Evolutionary conservation across 2,797 vertebrate species (phyloP).

Genomic region (Aldrovandia affinis): DNA sequence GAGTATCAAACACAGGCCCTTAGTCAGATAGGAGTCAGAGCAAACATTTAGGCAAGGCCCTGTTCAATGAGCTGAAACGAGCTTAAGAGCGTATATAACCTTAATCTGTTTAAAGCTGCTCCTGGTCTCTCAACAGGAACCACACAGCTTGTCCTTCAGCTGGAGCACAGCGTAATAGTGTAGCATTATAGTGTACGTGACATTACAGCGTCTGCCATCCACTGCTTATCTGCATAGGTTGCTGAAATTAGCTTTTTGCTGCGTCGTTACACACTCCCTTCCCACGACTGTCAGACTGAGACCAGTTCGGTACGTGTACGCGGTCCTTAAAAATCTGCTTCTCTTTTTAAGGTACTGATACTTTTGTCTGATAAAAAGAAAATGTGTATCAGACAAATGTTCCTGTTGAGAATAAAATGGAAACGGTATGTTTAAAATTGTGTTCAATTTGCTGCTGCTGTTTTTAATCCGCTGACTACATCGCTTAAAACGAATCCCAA

Average conservation of each 20-base stretch:
- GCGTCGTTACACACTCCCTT: neutral
- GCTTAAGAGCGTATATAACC: conserved; percentile 18
- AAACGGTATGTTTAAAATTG: neutral
- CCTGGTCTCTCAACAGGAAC: conserved; percentile 15
- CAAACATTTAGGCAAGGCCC: conserved; percentile 19
- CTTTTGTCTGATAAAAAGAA: neutral
- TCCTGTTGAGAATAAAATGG: neutral
- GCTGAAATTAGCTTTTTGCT: conserved; percentile 7
- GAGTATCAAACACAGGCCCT: neutral
- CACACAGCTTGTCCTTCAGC: conserved; percentile 24
- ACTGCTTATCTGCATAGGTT: neutral
- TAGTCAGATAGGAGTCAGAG: conserved; percentile 18
- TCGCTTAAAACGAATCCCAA: neutral
- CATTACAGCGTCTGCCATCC: neutral
- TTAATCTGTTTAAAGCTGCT: conserved; percentile 22
- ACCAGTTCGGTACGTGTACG: neutral
- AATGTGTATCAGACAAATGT: neutral
- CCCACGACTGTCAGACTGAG: neutral
- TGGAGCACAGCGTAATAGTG: conserved; percentile 11
- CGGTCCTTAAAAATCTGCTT: neutral
- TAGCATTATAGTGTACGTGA: neutral
- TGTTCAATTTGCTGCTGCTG: neutral
- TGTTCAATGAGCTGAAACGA: conserved; percentile 12
- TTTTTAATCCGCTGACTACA: neutral
- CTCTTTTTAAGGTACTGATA: neutral